These are phyloP conservation scores for Myathropa florea DNA, from an alignment of 2,888 invertebrate genomes.

Conservation along the genomic window DNA sequence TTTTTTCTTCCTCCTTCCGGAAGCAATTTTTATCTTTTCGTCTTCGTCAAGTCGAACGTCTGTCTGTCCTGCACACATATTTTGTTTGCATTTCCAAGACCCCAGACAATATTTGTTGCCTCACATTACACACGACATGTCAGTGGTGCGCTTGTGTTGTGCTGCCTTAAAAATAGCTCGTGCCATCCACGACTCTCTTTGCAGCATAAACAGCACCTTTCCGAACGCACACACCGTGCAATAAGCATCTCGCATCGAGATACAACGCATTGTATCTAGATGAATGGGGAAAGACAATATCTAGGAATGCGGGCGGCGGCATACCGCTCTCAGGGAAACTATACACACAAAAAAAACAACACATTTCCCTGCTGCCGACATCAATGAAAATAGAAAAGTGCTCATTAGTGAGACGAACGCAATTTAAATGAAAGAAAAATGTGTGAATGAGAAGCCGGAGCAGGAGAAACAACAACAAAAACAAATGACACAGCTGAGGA, in stretches of 20 bases:
- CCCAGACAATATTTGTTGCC: slow-evolving; percentile 55
- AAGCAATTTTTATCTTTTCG: slow-evolving; percentile 58
- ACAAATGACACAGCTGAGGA: background rate
- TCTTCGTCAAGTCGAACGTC: slow-evolving; percentile 5
- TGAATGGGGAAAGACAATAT: slow-evolving; percentile 65
- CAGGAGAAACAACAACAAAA: slow-evolving; percentile 21
- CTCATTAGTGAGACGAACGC: slow-evolving; percentile 57
- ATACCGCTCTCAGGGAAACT: slow-evolving; percentile 29
- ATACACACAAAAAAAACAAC: slow-evolving; percentile 12
- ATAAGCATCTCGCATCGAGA: slow-evolving; percentile 36
- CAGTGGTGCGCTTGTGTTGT: slow-evolving; percentile 6
- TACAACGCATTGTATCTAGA: slow-evolving; percentile 26
- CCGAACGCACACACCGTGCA: slow-evolving; percentile 48
- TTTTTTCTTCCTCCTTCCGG: slow-evolving; percentile 39
- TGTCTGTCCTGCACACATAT: background rate
- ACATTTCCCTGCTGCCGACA: slow-evolving; percentile 45
- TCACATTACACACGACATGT: slow-evolving; percentile 20
- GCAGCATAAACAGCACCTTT: slow-evolving; percentile 53
- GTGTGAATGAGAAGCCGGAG: slow-evolving; percentile 36
- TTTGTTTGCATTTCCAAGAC: slow-evolving; percentile 40
- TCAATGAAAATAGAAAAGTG: slow-evolving; percentile 67
- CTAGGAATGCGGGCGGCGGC: slow-evolving; percentile 69
- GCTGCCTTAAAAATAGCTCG: slow-evolving; percentile 64
- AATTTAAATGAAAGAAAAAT: slow-evolving; percentile 44
- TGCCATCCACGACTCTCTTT: slow-evolving; percentile 38